phyloP scores from a whole-genome alignment of 2,888 invertebrate genomes.

The Teleogryllus oceanicus region DNA sequence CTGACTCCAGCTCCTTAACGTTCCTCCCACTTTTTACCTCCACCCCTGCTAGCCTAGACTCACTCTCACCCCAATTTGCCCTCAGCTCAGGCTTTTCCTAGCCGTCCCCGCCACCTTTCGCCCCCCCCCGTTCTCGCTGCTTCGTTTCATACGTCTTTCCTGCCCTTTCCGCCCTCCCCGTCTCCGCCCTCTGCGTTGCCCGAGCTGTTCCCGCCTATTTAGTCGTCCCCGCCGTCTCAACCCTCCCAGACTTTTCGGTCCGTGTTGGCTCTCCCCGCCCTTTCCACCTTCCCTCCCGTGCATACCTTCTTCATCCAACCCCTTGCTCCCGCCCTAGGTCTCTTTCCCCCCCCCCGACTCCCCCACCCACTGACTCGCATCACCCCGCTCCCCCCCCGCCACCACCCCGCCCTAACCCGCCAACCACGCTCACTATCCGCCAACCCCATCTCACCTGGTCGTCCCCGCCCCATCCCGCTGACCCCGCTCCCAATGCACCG shows the following conservation, averaged over 20 bases:
- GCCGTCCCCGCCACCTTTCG: too few species aligned
- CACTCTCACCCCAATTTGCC: too few species aligned
- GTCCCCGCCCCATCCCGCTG: background rate
- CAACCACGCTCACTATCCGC: background rate
- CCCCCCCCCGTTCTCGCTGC: too few species aligned
- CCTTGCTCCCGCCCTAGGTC: background rate
- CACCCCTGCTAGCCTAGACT: too few species aligned
- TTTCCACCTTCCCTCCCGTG: background rate
- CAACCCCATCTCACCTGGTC: conserved; percentile 22
- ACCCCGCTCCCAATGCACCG: too few species aligned
- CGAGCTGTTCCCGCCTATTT: background rate
- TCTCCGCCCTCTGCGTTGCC: background rate
- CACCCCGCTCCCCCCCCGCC: background rate
- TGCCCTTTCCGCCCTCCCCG: background rate
- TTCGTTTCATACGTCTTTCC: background rate
- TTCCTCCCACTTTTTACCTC: too few species aligned
- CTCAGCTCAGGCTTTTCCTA: too few species aligned
- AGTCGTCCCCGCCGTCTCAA: background rate
- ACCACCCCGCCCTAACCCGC: conserved; percentile 23
- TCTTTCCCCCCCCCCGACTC: background rate
- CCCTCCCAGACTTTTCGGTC: background rate
- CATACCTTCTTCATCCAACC: background rate
- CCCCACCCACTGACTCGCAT: conserved; percentile 18
- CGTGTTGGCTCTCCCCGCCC: background rate
- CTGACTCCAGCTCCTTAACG: too few species aligned